Evolutionary conservation across 2,888 invertebrate genomes (phyloP), one percentile per base, ranked within the genome.

Genomic region (Macrophya alboannulata): DNA sequence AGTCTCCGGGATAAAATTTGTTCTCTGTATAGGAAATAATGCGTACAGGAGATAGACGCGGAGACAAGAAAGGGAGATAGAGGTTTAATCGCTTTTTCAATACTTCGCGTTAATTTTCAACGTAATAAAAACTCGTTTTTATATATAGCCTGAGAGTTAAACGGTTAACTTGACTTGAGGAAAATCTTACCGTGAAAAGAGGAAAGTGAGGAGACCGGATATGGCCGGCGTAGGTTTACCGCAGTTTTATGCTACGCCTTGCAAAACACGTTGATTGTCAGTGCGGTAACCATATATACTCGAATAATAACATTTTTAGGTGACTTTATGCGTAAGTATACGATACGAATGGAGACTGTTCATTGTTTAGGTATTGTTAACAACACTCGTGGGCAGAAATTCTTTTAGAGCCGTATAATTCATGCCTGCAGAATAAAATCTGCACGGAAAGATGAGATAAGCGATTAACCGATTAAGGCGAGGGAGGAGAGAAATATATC

Each of bases 241-340:
- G 37, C 51, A 51, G 48, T 31, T 51, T 51, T 2, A 37, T 77
- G 4, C 77, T 31, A n/a, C 37, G 76, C 51, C n/a, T 77, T 77
- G 77, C 55, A 31, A 77, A 77, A 77, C 77, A 77, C 55, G 77
- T 55, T 37, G 77, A 55, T 51, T 77, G 45, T 74, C 72, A 4
- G 40, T 71, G n/a, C 15, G 37, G 37, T 71, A n/a, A 25, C n/a
- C n/a, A n/a, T n/a, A n/a, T 71, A 40, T 71, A 40, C 71, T 40
- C 37, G 0, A n/a, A 37, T 6, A n/a, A 37, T 6, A 37, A 37
- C 0, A 71, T 40, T 71, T 71, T 71, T 40, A 71, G 40, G 40
- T 9, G 15, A 68, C 12, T 31, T 31, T 31, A 31, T 31, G n/a
- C 8, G 12, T 65, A 65, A 31, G 4, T n/a, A n/a, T n/a, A n/a